Evolutionary conservation across 2,888 invertebrate species (phyloP).

Genomic region (Invenusta paracnida): DNA sequence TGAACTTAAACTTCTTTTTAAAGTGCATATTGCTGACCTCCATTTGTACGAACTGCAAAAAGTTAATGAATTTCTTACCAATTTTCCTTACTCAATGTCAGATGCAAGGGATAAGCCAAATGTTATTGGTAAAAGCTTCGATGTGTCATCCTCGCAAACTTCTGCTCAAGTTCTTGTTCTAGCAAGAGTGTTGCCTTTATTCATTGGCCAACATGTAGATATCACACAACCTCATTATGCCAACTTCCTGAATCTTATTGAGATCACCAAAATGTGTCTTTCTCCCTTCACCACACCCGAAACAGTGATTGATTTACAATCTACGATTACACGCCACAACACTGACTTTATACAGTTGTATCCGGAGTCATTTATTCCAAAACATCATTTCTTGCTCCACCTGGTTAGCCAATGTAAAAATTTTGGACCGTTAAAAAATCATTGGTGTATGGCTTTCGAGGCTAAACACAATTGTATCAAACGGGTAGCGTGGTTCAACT

Average conservation of each 20-base stretch:
- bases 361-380: not conserved
- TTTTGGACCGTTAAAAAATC: not conserved
- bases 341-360: not conserved
- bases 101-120: not conserved
- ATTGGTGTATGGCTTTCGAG: not conserved
- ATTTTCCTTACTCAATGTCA: not conserved
- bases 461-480: not conserved
- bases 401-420: not conserved
- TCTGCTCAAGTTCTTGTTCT: slow-evolving; percentile 17
- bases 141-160: not conserved
- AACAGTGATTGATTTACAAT: not conserved
- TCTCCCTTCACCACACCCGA: not conserved
- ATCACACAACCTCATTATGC: not conserved
- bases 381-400: not conserved
- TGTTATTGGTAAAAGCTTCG: not conserved
- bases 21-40: not conserved
- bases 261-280: not conserved
- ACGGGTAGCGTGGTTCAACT: not conserved
- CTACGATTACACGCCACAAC: not conserved
- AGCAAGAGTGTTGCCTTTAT: not conserved
- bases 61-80: not conserved
- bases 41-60: not conserved
- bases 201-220: not conserved
- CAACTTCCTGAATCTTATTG: not conserved
- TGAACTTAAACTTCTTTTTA: not conserved